phyloP scores from a whole-genome alignment of 2,888 invertebrate species.

The Agriopis marginaria region DNA sequence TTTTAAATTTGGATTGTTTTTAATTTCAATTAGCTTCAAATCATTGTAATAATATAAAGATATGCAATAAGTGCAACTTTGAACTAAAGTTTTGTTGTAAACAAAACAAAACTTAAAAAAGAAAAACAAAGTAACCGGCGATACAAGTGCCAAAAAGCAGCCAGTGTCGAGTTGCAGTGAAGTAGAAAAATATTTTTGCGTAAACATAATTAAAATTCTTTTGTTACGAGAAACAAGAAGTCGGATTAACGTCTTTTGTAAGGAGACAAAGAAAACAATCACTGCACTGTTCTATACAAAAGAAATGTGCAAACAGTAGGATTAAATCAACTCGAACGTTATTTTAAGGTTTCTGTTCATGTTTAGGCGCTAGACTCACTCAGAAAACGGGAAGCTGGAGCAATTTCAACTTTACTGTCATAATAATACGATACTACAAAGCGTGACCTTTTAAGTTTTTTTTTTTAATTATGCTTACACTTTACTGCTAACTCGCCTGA shows the following conservation, averaged over 20 bases:
- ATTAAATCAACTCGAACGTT: slow-evolving; percentile 5
- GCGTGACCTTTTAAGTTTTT: too few relatives aligned
- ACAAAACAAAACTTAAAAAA: not conserved
- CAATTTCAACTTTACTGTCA: too few relatives aligned
- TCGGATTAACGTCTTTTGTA: slow-evolving; percentile 38
- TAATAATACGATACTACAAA: too few relatives aligned
- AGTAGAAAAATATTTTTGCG: slow-evolving; percentile 37
- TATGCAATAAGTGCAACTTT: too few relatives aligned
- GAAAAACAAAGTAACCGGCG: not conserved
- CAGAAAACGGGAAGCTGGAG: too few relatives aligned
- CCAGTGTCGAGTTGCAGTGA: slow-evolving; percentile 6
- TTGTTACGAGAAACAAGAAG: slow-evolving; percentile 38
- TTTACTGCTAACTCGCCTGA: too few relatives aligned
- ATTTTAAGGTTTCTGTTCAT: not conserved
- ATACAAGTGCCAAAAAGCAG: slow-evolving; percentile 14
- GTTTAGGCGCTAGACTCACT: too few relatives aligned
- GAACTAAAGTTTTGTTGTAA: not conserved
- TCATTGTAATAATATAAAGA: too few relatives aligned
- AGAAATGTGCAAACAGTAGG: slow-evolving; percentile 22
- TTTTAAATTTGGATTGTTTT: too few relatives aligned
- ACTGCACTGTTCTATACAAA: slow-evolving; percentile 9
- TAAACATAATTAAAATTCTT: slow-evolving; percentile 42
- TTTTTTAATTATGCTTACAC: too few relatives aligned
- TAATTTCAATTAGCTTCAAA: too few relatives aligned
- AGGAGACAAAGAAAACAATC: slow-evolving; percentile 33